Evolutionary conservation across 2,113 vertebrate genomes (phyloP).

Genomic region (Gobiocypris rarus): DNA sequence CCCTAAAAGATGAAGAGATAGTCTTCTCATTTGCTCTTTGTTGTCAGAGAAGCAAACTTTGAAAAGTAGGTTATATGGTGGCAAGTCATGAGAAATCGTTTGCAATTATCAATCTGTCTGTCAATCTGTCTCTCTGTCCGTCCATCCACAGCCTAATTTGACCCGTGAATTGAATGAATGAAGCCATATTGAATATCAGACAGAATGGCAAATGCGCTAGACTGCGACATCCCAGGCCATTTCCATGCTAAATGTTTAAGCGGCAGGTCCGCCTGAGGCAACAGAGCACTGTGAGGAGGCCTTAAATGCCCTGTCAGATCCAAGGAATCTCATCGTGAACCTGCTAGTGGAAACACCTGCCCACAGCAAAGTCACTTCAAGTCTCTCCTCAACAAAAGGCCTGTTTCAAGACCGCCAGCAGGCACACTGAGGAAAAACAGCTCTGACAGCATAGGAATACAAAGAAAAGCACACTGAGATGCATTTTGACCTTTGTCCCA

Average conservation of each 20-base stretch:
- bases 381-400: constrained; percentile 35
- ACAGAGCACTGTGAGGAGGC: constrained; percentile 59
- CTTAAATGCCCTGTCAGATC: constrained; percentile 71
- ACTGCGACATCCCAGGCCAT: constrained; percentile 30
- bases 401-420: constrained; percentile 46
- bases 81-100: background rate
- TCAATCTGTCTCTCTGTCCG: too few species aligned
- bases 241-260: constrained; percentile 68
- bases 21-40: constrained; percentile 4
- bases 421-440: constrained; percentile 51
- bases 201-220: background rate
- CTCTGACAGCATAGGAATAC: constrained; percentile 64
- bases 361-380: constrained; percentile 61
- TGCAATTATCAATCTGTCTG: background rate
- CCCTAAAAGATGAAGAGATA: constrained; percentile 12
- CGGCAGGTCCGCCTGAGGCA: constrained; percentile 58
- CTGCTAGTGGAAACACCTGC: constrained; percentile 67
- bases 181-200: background rate
- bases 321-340: constrained; percentile 60
- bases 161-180: background rate
- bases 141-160: background rate
- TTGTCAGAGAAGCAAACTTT: constrained; percentile 9
- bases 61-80: constrained; percentile 12
- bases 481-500: constrained; percentile 52
- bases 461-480: constrained; percentile 56